Evolutionary conservation across 2,888 invertebrate genomes (phyloP), one percentile per base, ranked within the genome.

Genomic region (Geophilus truncorum): DNA sequence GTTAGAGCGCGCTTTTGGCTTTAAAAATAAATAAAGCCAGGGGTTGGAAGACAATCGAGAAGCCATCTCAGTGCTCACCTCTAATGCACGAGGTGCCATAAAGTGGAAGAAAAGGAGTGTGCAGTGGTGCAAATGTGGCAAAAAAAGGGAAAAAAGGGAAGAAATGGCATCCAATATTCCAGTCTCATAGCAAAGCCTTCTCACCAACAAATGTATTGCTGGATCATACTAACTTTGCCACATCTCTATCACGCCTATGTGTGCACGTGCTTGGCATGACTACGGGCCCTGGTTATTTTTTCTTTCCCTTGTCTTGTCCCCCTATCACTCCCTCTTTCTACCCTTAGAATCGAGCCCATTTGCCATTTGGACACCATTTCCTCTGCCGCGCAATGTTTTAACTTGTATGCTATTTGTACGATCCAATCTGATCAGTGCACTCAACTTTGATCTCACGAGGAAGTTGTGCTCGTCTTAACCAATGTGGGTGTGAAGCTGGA

Each of bases 161-260:
- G 70, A 70, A 28, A 70, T 70, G 70, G 70, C 79, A 79, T 79
- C 79, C 79, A 79, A 57, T 79, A 79, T 79, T 79, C 79, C 36
- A 57, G 79, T 79, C 79, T 79, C 79, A 79, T 79, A 78, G 30
- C 57, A 40, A 30, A 57, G 79, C 57, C 70, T 70, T 70, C 70
- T 79, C 79, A 70, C 79, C 79, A 57, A 79, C 79, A 79, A 79
- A 79, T 79, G 79, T 51, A 79, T 79, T 79, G 79, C 79, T 28
- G 79, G 79, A 79, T 79, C 79, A 79, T 79, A 28, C 57, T 79
- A 79, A 79, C 79, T 79, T 79, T 79, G 34, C 57, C 79, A 57
- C 79, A 79, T 79, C 62, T 79, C 79, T 79, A 79, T 79, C 79
- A 57, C 79, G 70, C 70, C 25, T 70, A 70, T 70, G 70, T 70